Evolutionary conservation across 2,888 invertebrate species (phyloP).

Genomic region (Ormyrus thymus): DNA sequence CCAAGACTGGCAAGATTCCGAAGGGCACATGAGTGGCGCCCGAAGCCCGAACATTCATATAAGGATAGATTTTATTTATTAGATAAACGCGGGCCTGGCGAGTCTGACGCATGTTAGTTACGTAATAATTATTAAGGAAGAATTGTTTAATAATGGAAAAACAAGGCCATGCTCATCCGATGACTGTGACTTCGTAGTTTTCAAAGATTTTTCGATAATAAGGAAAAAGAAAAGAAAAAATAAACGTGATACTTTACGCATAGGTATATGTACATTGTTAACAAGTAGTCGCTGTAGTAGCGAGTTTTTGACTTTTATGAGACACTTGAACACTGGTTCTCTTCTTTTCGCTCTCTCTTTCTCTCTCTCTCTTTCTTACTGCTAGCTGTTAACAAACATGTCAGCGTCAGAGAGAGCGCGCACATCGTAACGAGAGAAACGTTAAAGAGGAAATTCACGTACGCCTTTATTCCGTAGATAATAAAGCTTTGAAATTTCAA

Average conservation of each 20-base stretch:
- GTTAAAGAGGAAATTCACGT: slow-evolving; percentile 1
- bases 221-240: neutral
- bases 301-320: slow-evolving; percentile 28
- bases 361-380: neutral
- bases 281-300: slow-evolving; percentile 13
- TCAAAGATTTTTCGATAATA: slow-evolving; percentile 47
- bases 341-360: neutral
- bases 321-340: slow-evolving; percentile 10
- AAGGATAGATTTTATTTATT: too few species aligned
- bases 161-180: slow-evolving; percentile 64
- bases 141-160: neutral
- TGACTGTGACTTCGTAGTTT: slow-evolving; percentile 68
- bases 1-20: neutral
- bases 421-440: neutral
- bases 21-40: slow-evolving; percentile 1
- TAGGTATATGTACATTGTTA: slow-evolving; percentile 30
- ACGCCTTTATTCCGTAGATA: neutral
- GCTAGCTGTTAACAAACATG: neutral
- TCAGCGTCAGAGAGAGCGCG: neutral
- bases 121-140: slow-evolving; percentile 10
- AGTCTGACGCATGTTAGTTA: neutral
- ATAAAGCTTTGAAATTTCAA: neutral
- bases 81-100: neutral
- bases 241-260: neutral
- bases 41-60: neutral